Conservation (phyloP, 2,797 vertebrate species). For the Clamator glandarius region DNA sequence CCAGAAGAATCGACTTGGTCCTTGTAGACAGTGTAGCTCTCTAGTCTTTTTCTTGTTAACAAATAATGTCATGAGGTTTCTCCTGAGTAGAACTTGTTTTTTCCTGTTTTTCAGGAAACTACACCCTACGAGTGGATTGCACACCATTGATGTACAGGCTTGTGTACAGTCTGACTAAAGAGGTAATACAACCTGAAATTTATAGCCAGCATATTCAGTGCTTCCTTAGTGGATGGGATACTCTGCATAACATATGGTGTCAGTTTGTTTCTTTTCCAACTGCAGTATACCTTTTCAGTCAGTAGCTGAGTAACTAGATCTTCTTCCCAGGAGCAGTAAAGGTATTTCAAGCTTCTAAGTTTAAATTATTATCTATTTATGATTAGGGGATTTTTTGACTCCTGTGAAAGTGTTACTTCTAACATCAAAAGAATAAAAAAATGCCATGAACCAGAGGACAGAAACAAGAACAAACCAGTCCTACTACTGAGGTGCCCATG, state of each 20-base stretch:
- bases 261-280: background rate
- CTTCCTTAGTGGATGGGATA: background rate
- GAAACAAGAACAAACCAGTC: background rate
- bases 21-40: background rate
- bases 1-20: background rate
- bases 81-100: background rate
- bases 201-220: background rate
- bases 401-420: background rate
- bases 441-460: background rate
- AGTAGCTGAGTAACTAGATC: background rate
- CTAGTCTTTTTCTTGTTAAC: background rate
- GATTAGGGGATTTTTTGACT: background rate
- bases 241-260: background rate
- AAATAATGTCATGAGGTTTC: background rate
- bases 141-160: slow-evolving; percentile 90
- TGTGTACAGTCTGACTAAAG: slow-evolving; percentile 90
- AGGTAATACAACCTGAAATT: slow-evolving; percentile 77
- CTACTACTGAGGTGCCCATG: background rate
- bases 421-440: background rate
- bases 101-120: slow-evolving; percentile 85
- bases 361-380: background rate
- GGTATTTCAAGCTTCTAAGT: background rate
- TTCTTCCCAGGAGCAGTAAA: background rate
- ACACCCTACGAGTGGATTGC: slow-evolving; percentile 93
- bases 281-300: background rate